Conservation (phyloP, 2,797 vertebrate species). For the Kryptolebias ocellatus region DNA sequence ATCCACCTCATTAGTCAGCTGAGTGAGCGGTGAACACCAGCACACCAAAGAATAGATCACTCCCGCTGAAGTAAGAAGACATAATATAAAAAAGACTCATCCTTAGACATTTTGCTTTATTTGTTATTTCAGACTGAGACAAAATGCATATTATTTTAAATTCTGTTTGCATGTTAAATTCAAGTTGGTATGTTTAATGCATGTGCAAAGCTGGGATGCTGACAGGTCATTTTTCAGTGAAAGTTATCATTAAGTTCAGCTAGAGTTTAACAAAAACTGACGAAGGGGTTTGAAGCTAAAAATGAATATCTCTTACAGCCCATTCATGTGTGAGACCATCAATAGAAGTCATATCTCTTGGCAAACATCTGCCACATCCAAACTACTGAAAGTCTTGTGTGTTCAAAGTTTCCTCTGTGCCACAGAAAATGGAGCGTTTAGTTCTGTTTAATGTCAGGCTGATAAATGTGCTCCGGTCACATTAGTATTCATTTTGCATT, state of each 20-base stretch:
- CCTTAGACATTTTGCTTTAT: constrained; percentile 11
- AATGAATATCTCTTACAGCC: constrained; percentile 26
- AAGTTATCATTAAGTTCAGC: background rate
- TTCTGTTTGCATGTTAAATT: background rate
- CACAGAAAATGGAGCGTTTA: constrained; percentile 55
- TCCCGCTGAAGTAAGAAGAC: constrained; percentile 5
- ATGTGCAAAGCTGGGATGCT: background rate
- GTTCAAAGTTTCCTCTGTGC: constrained; percentile 59
- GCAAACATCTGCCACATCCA: constrained; percentile 65
- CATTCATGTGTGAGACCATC: constrained; percentile 33
- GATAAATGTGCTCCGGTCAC: constrained; percentile 46
- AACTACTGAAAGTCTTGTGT: constrained; percentile 24
- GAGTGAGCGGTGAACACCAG: constrained; percentile 78
- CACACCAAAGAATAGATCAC: constrained; percentile 26
- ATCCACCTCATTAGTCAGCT: constrained; percentile 86
- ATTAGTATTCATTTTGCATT: constrained; percentile 67
- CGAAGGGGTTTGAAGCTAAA: background rate
- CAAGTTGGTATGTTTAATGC: constrained; percentile 1
- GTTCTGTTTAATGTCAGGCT: constrained; percentile 55
- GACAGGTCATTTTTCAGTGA: background rate
- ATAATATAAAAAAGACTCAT: constrained; percentile 3
- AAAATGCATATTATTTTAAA: background rate
- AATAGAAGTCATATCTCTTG: constrained; percentile 56
- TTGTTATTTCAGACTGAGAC: background rate
- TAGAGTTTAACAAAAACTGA: constrained; percentile 10